A percentile compares a stretch with the other conserved stretches of the same genome.
Evolutionary conservation across 2,888 invertebrate species (phyloP).

Genomic region (Dolomedes plantarius): DNA sequence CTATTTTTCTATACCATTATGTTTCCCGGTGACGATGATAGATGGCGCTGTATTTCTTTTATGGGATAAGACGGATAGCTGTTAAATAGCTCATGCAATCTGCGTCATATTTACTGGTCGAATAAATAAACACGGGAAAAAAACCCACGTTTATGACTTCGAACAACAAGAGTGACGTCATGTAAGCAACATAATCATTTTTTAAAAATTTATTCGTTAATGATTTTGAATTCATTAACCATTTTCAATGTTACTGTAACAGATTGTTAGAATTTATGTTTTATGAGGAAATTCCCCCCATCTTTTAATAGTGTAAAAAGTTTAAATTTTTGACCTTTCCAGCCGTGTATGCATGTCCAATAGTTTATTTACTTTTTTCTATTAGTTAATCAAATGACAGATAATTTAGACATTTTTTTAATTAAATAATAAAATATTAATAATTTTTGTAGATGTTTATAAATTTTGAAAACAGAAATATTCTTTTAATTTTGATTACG

Average conservation of each 20-base stretch:
- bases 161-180: background rate
- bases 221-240: background rate
- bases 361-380: too few relatives aligned
- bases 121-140: background rate
- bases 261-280: too few relatives aligned
- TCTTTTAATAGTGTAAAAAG: too few relatives aligned
- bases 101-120: background rate
- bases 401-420: too few relatives aligned
- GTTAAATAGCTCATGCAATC: background rate
- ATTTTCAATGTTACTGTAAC: background rate
- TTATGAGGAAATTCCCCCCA: too few relatives aligned
- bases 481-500: too few relatives aligned
- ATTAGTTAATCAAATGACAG: too few relatives aligned
- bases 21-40: background rate
- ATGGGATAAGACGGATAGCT: background rate
- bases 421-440: too few relatives aligned
- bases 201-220: background rate
- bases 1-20: background rate
- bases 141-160: background rate
- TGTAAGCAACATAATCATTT: background rate
- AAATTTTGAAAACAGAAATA: too few relatives aligned
- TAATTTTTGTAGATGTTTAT: too few relatives aligned
- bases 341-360: too few relatives aligned
- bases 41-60: background rate
- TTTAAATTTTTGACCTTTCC: too few relatives aligned